These are phyloP conservation scores for Nannospalax galili DNA, from an alignment of 2,113 vertebrate genomes.

Conservation along the genomic window DNA sequence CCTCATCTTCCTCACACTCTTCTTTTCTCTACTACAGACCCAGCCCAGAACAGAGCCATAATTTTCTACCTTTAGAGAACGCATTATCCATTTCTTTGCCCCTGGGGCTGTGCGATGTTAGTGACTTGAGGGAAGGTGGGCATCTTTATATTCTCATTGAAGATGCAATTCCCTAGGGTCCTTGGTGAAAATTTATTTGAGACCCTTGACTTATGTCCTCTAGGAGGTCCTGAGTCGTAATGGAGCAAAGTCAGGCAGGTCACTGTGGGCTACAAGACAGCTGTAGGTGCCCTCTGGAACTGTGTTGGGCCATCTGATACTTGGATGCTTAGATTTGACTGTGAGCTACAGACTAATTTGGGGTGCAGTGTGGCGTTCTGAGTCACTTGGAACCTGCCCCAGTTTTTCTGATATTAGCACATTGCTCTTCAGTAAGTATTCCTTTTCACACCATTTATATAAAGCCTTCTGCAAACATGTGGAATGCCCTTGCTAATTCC, in stretches of 20 bases:
- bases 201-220: background rate
- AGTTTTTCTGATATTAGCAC: conserved; percentile 50
- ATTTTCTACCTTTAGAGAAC: background rate
- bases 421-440: conserved; percentile 31
- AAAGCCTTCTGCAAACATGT: conserved; percentile 36
- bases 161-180: background rate
- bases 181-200: background rate
- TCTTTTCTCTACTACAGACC: background rate
- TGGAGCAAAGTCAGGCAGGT: background rate
- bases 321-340: no score
- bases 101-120: background rate
- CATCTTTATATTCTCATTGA: background rate
- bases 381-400: conserved; percentile 19
- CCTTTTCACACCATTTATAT: conserved; percentile 50
- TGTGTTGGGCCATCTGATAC: background rate
- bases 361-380: conserved; percentile 7
- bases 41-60: background rate
- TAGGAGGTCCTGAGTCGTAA: background rate
- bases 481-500: conserved; percentile 46
- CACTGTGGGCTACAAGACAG: background rate
- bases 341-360: background rate
- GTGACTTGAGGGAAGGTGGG: background rate
- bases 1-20: background rate
- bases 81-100: background rate
- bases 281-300: background rate